phyloP scores from a whole-genome alignment of 2,888 invertebrate genomes.

The Heterodera filipjevi region DNA sequence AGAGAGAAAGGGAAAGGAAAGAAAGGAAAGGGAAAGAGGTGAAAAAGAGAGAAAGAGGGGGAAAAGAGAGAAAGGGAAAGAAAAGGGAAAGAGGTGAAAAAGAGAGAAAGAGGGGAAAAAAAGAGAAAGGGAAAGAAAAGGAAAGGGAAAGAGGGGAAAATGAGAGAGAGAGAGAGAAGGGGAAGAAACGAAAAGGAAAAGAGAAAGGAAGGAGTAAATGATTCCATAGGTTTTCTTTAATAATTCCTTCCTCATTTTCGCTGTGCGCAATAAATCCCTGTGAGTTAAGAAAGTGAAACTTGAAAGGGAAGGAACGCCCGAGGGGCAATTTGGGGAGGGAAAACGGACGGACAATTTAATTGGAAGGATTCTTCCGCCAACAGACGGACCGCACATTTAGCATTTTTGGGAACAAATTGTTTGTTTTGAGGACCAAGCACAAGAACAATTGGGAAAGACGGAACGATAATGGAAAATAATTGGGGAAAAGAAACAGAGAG shows the following conservation, averaged over 20 bases:
- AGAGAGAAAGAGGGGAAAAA: too few species aligned
- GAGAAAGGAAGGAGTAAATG: too few species aligned
- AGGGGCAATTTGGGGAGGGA: background rate
- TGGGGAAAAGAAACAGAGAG: background rate
- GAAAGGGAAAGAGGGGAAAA: background rate
- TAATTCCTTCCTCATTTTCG: background rate
- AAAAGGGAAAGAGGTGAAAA: background rate
- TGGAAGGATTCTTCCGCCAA: background rate
- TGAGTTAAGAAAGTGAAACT: background rate
- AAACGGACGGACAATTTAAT: background rate
- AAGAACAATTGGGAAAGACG: background rate
- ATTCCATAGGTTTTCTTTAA: background rate
- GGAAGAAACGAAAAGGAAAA: too few species aligned
- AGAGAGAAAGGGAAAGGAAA: too few species aligned
- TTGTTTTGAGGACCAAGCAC: background rate
- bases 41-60: background rate
- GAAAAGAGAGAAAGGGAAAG: background rate
- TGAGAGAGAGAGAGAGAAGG: too few species aligned
- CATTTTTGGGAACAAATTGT: background rate
- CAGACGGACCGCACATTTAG: background rate
- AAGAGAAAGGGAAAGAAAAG: background rate
- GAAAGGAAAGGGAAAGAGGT: too few species aligned
- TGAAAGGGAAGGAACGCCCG: background rate
- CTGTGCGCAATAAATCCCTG: background rate
- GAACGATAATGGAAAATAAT: background rate